phyloP scores from a whole-genome alignment of 2,888 invertebrate genomes.

The Dicroscelio sp. region DNA sequence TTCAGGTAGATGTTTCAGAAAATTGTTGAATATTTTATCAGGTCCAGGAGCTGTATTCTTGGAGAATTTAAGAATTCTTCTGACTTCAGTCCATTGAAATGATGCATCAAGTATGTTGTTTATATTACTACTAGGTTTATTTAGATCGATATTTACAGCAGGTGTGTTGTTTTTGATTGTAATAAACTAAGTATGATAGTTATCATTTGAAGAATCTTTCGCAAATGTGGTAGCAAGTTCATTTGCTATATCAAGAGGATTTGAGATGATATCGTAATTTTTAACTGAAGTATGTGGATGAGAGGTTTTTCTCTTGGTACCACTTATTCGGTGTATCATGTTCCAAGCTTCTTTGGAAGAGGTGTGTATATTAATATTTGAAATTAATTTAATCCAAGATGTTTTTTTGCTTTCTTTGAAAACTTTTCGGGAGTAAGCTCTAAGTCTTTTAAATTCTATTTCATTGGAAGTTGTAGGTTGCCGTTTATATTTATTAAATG shows the following conservation, averaged over 20 bases:
- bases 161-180: neutral
- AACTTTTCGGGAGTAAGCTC: neutral
- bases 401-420: constrained; percentile 13
- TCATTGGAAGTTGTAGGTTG: constrained; percentile 29
- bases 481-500: constrained; percentile 45
- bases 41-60: constrained; percentile 78
- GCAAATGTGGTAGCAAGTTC: neutral
- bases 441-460: constrained; percentile 34
- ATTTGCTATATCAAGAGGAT: neutral
- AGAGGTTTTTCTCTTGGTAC: neutral
- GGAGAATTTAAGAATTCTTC: neutral
- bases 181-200: constrained; percentile 19
- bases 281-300: neutral
- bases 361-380: neutral
- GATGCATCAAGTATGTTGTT: neutral
- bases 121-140: neutral
- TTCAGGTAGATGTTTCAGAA: constrained; percentile 65
- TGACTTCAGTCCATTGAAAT: neutral
- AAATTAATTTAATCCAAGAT: neutral
- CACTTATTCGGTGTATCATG: neutral
- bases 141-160: neutral
- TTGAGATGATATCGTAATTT: neutral
- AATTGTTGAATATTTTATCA: constrained; percentile 67
- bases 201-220: neutral
- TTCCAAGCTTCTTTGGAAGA: neutral